Evolutionary conservation across 2,797 vertebrate species (phyloP), one percentile per base, ranked within the genome.

Genomic region (Garrulus glandarius): DNA sequence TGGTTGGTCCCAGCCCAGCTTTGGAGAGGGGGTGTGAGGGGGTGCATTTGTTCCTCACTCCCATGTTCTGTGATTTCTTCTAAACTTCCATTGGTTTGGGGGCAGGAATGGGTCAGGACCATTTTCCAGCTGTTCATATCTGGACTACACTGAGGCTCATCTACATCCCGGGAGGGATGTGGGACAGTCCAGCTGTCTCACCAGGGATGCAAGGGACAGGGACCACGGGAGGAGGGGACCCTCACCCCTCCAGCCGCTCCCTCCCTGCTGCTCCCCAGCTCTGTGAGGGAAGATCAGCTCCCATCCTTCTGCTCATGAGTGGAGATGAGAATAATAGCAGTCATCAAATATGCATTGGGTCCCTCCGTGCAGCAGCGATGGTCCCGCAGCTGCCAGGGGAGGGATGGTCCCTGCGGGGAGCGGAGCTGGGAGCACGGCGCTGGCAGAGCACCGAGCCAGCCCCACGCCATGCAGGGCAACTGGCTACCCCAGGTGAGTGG

Each of bases 291-390:
- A 95, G 94, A 94, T 98, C 89, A 97, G 97, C 97, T 95, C 97
- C 95, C 60, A 14, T 44, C 39, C 30, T 97, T 96, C 95, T 63
- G 97, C 98, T 98, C 98, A 91, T 52, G 94, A 96, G 93, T 87
- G 95, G 98, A 98, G 98, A 98, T 96, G 97, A 97, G 97, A 98
- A 99, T 99, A 99, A 99, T 98, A 98, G 98, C 92, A 43, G 7
- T 96, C 98, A 99, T 99, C 98, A 99, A 99, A 99, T 98, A 99
- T 99, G 98, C 97, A 99, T 98, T 56, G 97, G 87, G 96, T 96
- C 64, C 60, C 23, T 86, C 50, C 13, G 41, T 29, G 27, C 70
- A 19, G 86, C 81, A 34, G 90, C 50, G 63, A 60, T 70, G 95
- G 94, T 80, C 92, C 93, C 13, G 88, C 37, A 57, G 85, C 80